These are phyloP conservation scores for Halcyon malimbica DNA, from an alignment of 2,113 vertebrate species.

Conservation along the genomic window DNA sequence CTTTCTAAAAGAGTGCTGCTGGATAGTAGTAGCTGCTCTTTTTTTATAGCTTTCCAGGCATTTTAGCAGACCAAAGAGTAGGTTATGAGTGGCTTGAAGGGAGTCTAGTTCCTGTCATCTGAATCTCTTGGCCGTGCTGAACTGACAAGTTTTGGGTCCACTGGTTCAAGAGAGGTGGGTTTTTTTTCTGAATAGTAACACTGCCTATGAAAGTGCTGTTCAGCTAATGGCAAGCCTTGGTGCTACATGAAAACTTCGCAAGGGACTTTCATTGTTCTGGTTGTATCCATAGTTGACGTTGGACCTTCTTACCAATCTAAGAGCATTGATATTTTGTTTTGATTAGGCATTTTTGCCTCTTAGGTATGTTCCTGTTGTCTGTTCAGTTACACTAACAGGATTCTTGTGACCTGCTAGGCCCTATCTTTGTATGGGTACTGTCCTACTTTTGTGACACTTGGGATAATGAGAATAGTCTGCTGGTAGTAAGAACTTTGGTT, in stretches of 20 bases:
- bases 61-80: not conserved
- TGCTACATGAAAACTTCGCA: not conserved
- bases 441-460: not conserved
- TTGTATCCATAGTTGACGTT: not conserved
- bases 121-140: not conserved
- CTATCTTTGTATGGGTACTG: accelerated
- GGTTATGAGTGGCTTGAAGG: not conserved
- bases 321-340: not conserved
- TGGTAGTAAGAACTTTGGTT: not conserved
- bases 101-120: not conserved
- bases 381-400: not conserved
- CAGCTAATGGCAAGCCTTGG: not conserved
- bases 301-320: not conserved
- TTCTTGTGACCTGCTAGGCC: not conserved
- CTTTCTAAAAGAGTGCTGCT: not conserved
- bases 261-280: accelerated
- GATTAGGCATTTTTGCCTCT: not conserved
- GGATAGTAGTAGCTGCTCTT: not conserved
- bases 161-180: not conserved
- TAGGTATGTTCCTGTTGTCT: not conserved
- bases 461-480: not conserved
- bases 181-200: not conserved
- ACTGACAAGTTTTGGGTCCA: not conserved
- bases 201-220: not conserved
- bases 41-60: not conserved